Evolutionary conservation across 2,113 vertebrate species (phyloP).

Genomic region (Stegostoma tigrinum): DNA sequence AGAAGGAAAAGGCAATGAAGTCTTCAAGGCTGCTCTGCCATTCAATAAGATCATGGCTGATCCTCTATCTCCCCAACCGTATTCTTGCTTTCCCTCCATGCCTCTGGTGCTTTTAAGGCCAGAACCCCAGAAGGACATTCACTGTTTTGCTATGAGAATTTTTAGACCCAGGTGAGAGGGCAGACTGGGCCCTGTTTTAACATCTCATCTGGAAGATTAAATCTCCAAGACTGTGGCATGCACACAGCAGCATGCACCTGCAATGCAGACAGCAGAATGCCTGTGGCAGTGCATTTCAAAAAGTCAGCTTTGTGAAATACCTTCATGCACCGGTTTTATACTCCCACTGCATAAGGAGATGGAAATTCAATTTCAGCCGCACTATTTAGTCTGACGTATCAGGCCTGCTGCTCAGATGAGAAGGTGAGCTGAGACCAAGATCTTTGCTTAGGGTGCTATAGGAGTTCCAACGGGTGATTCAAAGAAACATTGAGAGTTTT

Average conservation of each 20-base stretch:
- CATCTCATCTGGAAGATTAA: neutral
- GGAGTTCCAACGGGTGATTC: neutral
- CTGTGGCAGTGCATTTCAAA: neutral
- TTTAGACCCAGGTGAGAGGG: neutral
- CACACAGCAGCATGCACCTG: neutral
- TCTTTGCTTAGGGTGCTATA: neutral
- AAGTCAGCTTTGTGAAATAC: neutral
- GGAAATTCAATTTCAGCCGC: neutral
- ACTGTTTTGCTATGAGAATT: neutral
- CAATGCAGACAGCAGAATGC: neutral
- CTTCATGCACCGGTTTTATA: neutral
- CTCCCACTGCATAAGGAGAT: neutral
- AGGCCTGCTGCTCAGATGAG: neutral
- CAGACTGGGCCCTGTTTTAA: neutral
- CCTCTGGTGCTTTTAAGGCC: neutral
- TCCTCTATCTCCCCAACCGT: no score
- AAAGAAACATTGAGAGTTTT: neutral
- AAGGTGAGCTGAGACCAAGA: neutral
- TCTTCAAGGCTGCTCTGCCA: no score
- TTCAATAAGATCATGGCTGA: no score
- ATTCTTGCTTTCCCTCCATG: no score
- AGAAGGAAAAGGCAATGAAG: no score
- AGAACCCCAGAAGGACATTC: neutral
- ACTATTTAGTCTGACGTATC: neutral
- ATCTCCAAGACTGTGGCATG: neutral